Evolutionary conservation across 1,140 invertebrate genomes (phyloP), one percentile per base, ranked within the genome.

Genomic region (Charaxes varanes): DNA sequence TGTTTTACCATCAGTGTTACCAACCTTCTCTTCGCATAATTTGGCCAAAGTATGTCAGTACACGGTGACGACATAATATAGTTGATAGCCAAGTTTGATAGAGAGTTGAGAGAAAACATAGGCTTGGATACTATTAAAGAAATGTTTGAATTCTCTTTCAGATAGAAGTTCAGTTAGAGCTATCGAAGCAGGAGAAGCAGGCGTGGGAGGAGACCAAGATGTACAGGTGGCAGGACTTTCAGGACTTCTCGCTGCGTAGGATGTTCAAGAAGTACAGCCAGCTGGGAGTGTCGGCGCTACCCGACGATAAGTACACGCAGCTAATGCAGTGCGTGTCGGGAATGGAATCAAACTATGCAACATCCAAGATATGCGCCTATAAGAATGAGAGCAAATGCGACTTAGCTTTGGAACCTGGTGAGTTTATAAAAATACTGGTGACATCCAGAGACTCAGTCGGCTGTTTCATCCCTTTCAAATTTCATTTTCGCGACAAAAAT

Each of bases 291-390:
- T 79, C 91, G 0, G 92, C 91, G 1, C 78, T 96, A 23, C 85
- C 90, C 0, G 88, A 92, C 59, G 86, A 91, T 21, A 87, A 88
- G 41, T 88, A 87, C 44, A 86, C 85, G 36, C 68, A 90, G 57
- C 86, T 90, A 17, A 87, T 90, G 57, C 85, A 87, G 40, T 85
- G 89, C 0, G 79, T 90, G 7, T 90, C 88, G 4, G 86, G 89
- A 10, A 95, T 96, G 93, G 87, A 93, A 61, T 87, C 87, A 0
- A 91, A 92, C 40, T 96, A 93, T 54, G 90, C 91, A 2, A 94
- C 89, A 7, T 89, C 93, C 0, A 94, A 93, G 78, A 89, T 96
- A 11, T 94, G 93, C 61, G 87, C 89, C 34, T 92, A 84, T 53
- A 88, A 88, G 18, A 79, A 93, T 52, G 51, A 50, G 0, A 86